Conservation (phyloP, 2,797 vertebrate species). For the Hoplostethus atlanticus region DNA sequence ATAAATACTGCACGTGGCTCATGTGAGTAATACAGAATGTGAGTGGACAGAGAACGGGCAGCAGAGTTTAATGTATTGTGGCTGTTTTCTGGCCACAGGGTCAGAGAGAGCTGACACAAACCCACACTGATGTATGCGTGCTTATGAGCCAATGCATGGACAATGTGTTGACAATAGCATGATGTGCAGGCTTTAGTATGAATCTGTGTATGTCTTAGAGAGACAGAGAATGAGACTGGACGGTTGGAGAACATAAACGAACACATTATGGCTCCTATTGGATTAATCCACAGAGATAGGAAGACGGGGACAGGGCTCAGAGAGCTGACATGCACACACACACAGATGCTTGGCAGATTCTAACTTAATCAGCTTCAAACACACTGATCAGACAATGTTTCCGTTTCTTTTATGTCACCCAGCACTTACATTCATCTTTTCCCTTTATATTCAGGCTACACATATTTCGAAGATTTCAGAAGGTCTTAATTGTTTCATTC, state of each 20-base stretch:
- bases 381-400: constrained; percentile 6
- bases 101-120: constrained; percentile 44
- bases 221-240: constrained; percentile 17
- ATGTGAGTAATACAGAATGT: constrained; percentile 12
- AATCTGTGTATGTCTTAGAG: constrained; percentile 25
- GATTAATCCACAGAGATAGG: constrained; percentile 40
- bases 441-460: constrained; percentile 9
- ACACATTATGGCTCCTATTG: constrained; percentile 21
- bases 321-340: constrained; percentile 33
- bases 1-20: constrained; percentile 20
- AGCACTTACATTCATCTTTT: constrained; percentile 26
- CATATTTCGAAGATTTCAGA: not conserved
- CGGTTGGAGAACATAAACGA: constrained; percentile 5
- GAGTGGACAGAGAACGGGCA: constrained; percentile 11
- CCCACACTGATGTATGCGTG: constrained; percentile 29
- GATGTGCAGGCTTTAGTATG: constrained; percentile 17
- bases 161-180: constrained; percentile 12
- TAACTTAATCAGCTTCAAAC: constrained; percentile 50
- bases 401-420: constrained; percentile 16
- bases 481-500: not conserved
- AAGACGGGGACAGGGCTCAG: constrained; percentile 19
- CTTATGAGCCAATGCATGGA: constrained; percentile 28
- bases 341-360: constrained; percentile 17
- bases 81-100: constrained; percentile 9
- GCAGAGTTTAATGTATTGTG: not conserved